Base-by-base conservation (phyloP, 2,113 vertebrate genomes). In the Peucedramus taeniatus region DNA sequence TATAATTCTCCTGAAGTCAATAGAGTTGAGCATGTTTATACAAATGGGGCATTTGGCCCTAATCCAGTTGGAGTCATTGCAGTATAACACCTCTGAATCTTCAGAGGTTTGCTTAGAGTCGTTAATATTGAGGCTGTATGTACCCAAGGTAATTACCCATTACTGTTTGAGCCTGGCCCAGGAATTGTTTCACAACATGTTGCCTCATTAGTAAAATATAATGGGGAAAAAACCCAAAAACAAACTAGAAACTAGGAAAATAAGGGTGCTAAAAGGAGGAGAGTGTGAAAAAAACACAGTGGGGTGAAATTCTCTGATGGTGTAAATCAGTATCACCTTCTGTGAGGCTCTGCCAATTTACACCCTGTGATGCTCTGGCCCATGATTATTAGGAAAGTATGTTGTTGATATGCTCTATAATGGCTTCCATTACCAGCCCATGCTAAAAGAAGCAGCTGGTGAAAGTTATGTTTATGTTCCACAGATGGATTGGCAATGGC, bases 401-500 rank as follows among this genome's bases (percentile, higher is more conserved):
- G 82, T 94, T 94, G 92, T 91, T 94, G 95, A 96, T 86, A 81
- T 95, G 89, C 85, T 96, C 87, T 90, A 84, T 97, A 97, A 97
- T 97, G 95, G 90, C 71, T 78, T 88, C 31, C 85, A 87, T 92
- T 95, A 96, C 94, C 94, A 94, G 82, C 93, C 94, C 80, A 64
- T 76, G 95, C 96, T 98, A 96, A 94, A 96, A 93, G 89, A 97
- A 97, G 97, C 97, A 98, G 97, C 98, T 98, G 97, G 97, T 97
- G 97, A 97, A 96, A 95, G 97, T 96, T 96, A 93, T 65, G 94
- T 90, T 85, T 96, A 84, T 91, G 84, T 42, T 42, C 91, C 92
- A 71, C 97, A 98, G 97, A 97, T 97, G 97, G 97, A 96, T 96
- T 81, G 7, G 90, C 77, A 94, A 94, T 37, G 83, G 96, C 97